These are phyloP conservation scores for Acrocephalus scirpaceus DNA, from an alignment of 2,797 vertebrate species.

Conservation along the genomic window DNA sequence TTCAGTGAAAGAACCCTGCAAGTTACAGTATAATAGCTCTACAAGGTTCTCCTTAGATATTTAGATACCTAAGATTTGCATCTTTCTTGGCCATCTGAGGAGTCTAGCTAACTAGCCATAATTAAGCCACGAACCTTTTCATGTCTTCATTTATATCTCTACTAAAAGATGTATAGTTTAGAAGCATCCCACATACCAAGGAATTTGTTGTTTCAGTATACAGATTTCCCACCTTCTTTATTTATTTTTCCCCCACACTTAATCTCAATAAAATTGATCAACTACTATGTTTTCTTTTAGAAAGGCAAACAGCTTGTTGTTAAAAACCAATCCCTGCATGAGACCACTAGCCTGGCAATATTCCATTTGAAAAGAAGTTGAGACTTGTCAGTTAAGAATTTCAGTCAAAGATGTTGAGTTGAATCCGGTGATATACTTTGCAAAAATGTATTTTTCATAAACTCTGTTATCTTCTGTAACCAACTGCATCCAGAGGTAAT, in stretches of 20 bases:
- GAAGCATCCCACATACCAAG: background rate
- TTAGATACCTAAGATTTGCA: background rate
- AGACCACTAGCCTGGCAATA: background rate
- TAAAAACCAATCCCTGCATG: accelerated
- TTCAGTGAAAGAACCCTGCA: background rate
- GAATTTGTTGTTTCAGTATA: background rate
- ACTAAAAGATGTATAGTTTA: background rate
- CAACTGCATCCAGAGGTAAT: background rate
- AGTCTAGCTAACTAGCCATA: background rate
- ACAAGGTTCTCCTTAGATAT: background rate
- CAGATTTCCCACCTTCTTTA: background rate
- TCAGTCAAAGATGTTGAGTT: background rate
- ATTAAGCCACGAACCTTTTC: background rate
- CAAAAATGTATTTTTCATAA: background rate
- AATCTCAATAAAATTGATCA: background rate
- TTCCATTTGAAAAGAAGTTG: background rate
- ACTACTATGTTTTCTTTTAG: background rate
- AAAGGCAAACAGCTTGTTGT: background rate
- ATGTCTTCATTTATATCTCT: background rate
- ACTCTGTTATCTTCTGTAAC: background rate
- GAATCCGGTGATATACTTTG: background rate
- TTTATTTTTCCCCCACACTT: background rate
- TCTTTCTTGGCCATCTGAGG: background rate
- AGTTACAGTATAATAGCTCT: background rate
- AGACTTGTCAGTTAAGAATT: background rate